Percentiles rank a stretch among this genome's conserved stretches.
These are phyloP conservation scores for Drosophila limbata DNA, from an alignment of 2,888 invertebrate species.

Conservation along the genomic window DNA sequence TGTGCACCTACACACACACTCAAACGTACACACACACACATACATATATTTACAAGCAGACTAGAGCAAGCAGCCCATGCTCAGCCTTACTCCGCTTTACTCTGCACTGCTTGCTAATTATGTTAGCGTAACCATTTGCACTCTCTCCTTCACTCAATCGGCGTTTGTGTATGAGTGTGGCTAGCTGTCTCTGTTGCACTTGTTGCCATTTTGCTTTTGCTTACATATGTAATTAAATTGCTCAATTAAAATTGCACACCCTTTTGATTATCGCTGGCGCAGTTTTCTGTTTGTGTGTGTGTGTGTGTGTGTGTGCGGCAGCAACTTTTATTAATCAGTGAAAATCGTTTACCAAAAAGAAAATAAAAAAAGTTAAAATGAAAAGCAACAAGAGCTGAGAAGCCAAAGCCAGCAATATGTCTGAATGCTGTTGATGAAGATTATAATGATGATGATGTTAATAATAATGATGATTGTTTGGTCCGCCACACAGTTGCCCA, in stretches of 20 bases:
- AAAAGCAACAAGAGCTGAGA: slow-evolving; percentile 29
- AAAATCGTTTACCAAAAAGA: slow-evolving; percentile 68
- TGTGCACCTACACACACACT: slow-evolving; percentile 40
- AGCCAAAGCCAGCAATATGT: slow-evolving; percentile 45
- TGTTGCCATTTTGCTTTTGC: slow-evolving; percentile 66
- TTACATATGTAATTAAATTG: slow-evolving; percentile 84
- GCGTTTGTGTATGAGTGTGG: slow-evolving; percentile 4
- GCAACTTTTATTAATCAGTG: slow-evolving; percentile 73
- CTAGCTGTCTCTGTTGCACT: slow-evolving; percentile 18
- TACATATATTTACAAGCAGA: slow-evolving; percentile 14
- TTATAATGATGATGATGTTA: slow-evolving; percentile 18
- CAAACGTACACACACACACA: slow-evolving; percentile 20
- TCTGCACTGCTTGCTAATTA: slow-evolving; percentile 64
- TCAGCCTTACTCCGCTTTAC: slow-evolving; percentile 9
- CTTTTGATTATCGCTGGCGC: slow-evolving; percentile 84
- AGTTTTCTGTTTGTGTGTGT: slow-evolving; percentile 27
- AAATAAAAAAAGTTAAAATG: slow-evolving; percentile 3
- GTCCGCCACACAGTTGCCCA: slow-evolving; percentile 68
- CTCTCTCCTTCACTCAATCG: slow-evolving; percentile 6
- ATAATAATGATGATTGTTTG: slow-evolving; percentile 43
- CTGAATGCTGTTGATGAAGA: slow-evolving; percentile 17
- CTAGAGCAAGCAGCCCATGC: slow-evolving; percentile 6
- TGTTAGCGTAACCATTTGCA: slow-evolving; percentile 38
- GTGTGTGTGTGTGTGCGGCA: slow-evolving; percentile 31
- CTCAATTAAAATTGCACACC: slow-evolving; percentile 85